Conservation (phyloP, 2,888 invertebrate genomes). For the Torymus texanus region DNA sequence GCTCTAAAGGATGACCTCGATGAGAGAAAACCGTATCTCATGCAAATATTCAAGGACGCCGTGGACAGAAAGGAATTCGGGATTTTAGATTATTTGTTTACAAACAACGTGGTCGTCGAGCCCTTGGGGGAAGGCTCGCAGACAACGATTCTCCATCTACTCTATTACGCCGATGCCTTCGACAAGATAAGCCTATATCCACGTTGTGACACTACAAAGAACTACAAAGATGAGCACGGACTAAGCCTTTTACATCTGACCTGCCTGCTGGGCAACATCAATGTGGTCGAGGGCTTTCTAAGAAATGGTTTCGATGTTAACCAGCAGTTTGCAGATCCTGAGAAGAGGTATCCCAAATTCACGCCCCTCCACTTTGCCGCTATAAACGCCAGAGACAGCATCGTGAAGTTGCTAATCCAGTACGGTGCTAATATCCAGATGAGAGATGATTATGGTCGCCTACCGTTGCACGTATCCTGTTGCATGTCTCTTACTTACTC, state of each 20-base stretch:
- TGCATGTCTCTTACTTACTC: too few species aligned
- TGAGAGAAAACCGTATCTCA: too few species aligned
- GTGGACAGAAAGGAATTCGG: too few species aligned
- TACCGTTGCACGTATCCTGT: not conserved
- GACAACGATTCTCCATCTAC: not conserved
- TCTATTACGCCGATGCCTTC: not conserved
- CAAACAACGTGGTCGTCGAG: too few species aligned
- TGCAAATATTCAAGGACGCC: too few species aligned
- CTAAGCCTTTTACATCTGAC: constrained; percentile 3
- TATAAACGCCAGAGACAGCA: not conserved
- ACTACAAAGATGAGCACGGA: not conserved
- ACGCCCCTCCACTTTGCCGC: constrained; percentile 18
- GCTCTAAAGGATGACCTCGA: too few species aligned
- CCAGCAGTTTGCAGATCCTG: too few species aligned
- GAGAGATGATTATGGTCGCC: not conserved
- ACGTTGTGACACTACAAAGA: not conserved
- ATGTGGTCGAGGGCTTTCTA: not conserved
- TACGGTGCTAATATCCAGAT: not conserved
- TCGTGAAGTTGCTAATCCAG: not conserved
- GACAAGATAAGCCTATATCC: not conserved
- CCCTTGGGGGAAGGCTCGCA: too few species aligned
- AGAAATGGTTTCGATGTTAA: not conserved
- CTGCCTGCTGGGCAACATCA: not conserved
- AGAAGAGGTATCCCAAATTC: not conserved
- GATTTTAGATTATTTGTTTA: too few species aligned